Conservation (phyloP, 2,797 vertebrate genomes). For the Simalia tracyae region DNA sequence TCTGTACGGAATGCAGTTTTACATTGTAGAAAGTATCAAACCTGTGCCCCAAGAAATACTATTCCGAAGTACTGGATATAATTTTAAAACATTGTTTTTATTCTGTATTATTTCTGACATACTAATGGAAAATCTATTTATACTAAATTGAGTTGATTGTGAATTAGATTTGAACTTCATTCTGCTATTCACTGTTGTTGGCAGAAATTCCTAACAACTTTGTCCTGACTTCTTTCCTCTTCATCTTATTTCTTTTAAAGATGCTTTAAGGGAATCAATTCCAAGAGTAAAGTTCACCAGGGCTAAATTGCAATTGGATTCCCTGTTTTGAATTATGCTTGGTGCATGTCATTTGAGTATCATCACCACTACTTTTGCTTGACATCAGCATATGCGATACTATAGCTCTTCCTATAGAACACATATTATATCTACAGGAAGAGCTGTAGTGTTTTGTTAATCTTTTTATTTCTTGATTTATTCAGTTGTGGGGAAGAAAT, state of each 20-base stretch:
- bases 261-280: background rate
- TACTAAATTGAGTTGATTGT: background rate
- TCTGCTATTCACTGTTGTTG: background rate
- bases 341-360: background rate
- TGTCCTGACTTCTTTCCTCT: background rate
- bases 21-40: background rate
- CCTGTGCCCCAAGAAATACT: background rate
- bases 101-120: background rate
- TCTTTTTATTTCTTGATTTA: background rate
- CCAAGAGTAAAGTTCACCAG: background rate
- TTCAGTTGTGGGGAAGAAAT: background rate
- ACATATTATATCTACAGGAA: background rate
- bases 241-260: background rate
- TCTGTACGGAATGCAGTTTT: background rate
- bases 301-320: background rate
- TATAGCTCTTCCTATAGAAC: background rate
- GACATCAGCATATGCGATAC: background rate
- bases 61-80: background rate
- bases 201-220: background rate
- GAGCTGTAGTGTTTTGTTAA: background rate
- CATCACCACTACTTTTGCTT: background rate
- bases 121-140: background rate
- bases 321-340: background rate
- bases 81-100: background rate
- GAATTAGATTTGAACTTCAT: background rate